Percentiles rank a stretch among this genome's conserved stretches.
phyloP scores from a whole-genome alignment of 2,113 vertebrate genomes.

The Xenopus borealis region DNA sequence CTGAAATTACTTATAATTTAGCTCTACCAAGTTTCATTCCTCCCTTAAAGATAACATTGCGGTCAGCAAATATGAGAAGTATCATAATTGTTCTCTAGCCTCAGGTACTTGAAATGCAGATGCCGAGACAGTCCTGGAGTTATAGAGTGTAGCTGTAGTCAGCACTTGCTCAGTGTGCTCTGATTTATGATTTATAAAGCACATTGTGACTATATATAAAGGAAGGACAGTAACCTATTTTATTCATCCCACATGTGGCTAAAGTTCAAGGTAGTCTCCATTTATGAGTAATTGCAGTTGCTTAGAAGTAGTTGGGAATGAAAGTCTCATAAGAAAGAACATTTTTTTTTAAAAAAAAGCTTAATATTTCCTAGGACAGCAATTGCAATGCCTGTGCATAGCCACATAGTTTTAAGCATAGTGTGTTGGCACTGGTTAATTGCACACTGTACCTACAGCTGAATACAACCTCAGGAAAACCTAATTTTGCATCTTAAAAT shows the following conservation, averaged over 20 bases:
- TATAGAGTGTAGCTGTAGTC: slow-evolving; percentile 11
- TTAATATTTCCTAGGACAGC: no score
- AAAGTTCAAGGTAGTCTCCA: neutral
- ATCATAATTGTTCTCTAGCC: slow-evolving; percentile 1
- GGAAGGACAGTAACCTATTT: neutral
- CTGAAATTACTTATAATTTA: slow-evolving; percentile 30
- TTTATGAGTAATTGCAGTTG: neutral
- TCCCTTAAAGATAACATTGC: slow-evolving; percentile 27
- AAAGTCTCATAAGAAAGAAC: no score
- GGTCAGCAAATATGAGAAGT: slow-evolving; percentile 19
- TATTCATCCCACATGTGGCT: neutral
- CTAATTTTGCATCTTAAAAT: no score
- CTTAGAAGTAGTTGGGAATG: no score
- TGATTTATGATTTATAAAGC: slow-evolving; percentile 5
- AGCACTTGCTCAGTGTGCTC: slow-evolving; percentile 7
- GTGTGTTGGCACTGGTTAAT: no score
- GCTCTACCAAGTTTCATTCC: neutral
- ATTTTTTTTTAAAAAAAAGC: no score
- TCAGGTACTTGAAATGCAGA: slow-evolving; percentile 13
- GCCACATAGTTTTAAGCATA: no score
- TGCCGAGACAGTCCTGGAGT: neutral
- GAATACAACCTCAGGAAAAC: no score
- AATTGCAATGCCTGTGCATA: no score
- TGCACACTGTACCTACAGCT: no score
- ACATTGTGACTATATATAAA: neutral